A percentile compares a stretch with the other conserved stretches of the same genome.
Evolutionary conservation across 2,888 invertebrate species (phyloP).

Genomic region (Lochmaea crataegi): DNA sequence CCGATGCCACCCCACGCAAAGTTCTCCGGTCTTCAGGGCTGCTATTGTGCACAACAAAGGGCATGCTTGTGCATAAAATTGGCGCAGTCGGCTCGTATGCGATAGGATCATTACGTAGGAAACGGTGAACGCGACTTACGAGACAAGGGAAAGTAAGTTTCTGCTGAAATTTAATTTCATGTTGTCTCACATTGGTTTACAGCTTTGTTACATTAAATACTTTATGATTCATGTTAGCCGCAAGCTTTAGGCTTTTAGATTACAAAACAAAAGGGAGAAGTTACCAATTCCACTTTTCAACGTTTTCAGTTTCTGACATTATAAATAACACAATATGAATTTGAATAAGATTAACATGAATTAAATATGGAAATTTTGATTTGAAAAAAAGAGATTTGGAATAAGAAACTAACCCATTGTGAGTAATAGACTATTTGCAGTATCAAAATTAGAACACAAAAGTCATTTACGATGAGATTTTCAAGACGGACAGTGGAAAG

Average conservation of each 20-base stretch:
- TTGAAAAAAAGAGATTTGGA: neutral
- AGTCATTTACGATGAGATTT: no score
- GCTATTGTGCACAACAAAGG: conserved; percentile 54
- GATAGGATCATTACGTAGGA: conserved; percentile 47
- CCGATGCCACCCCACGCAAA: conserved; percentile 21
- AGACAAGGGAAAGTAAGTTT: conserved; percentile 33
- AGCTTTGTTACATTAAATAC: conserved; percentile 22
- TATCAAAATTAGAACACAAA: no score
- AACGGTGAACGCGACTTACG: conserved; percentile 35
- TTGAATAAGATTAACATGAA: neutral
- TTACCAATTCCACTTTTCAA: neutral
- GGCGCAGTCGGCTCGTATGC: conserved; percentile 50
- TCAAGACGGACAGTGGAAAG: no score
- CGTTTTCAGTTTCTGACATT: neutral
- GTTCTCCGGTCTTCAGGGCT: conserved; percentile 39
- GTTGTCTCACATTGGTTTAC: conserved; percentile 24
- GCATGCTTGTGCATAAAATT: conserved; percentile 53
- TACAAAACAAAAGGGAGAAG: neutral
- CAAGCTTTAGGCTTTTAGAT: conserved; percentile 9
- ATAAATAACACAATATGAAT: neutral
- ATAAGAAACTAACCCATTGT: no score
- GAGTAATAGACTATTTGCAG: no score
- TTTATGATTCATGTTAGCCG: conserved; percentile 27
- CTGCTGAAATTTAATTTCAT: conserved; percentile 29
- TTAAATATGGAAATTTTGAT: no score